These are phyloP conservation scores for Oreochromis grahami DNA, from an alignment of 2,797 vertebrate genomes.

Conservation along the genomic window DNA sequence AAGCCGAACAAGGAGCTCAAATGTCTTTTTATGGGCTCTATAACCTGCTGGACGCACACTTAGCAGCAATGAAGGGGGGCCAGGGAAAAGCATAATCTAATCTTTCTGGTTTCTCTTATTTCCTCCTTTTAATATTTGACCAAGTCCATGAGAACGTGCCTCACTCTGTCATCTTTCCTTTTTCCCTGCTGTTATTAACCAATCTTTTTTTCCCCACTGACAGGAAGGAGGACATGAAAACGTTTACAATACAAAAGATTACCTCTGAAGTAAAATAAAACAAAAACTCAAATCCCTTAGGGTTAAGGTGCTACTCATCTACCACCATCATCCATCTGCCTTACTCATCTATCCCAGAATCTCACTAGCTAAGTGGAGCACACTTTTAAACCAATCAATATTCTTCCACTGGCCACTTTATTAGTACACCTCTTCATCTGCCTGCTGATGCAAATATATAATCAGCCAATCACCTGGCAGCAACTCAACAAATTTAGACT, in stretches of 20 bases:
- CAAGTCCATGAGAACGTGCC: not conserved
- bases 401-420: not conserved
- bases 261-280: not conserved
- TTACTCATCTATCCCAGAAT: not conserved
- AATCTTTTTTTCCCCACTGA: not conserved
- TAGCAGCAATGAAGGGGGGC: not conserved
- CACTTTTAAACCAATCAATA: not conserved
- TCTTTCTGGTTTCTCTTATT: not conserved
- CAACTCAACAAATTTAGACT: not conserved
- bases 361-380: not conserved
- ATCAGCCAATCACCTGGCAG: not conserved
- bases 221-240: not conserved
- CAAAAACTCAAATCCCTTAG: not conserved
- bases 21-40: conserved; percentile 25
- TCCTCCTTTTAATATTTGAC: not conserved
- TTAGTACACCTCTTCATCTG: not conserved
- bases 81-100: not conserved
- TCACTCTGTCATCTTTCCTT: not conserved
- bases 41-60: conserved; percentile 3
- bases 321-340: not conserved
- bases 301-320: not conserved
- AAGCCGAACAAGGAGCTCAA: conserved; percentile 23
- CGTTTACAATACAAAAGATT: not conserved
- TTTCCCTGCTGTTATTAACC: not conserved
- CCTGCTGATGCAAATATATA: not conserved